These are phyloP conservation scores for Oxygymnocypris stewartii DNA, from an alignment of 2,113 vertebrate genomes.

Conservation along the genomic window DNA sequence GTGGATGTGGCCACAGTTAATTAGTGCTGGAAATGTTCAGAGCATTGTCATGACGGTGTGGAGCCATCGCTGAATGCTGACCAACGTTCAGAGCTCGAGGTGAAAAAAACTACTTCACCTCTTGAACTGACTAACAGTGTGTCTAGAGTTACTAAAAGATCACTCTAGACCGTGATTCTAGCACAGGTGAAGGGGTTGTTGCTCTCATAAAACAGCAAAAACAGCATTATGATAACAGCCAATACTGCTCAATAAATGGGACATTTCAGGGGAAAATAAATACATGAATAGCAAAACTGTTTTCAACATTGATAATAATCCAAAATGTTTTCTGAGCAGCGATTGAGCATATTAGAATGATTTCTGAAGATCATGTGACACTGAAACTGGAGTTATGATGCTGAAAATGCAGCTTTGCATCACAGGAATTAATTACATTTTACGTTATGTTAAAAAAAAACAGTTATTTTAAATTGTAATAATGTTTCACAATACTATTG, in stretches of 20 bases:
- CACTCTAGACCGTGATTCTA: background rate
- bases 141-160: background rate
- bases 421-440: too few relatives aligned
- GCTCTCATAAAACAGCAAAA: background rate
- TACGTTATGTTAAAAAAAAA: too few relatives aligned
- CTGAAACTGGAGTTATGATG: too few relatives aligned
- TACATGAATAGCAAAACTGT: too few relatives aligned
- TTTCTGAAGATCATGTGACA: too few relatives aligned
- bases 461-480: too few relatives aligned
- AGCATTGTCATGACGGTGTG: background rate
- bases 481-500: too few relatives aligned
- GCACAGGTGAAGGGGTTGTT: background rate
- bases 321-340: background rate
- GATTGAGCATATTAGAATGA: too few relatives aligned
- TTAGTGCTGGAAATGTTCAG: conserved; percentile 2
- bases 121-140: conserved; percentile 9
- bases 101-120: background rate
- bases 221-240: background rate
- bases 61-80: background rate
- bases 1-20: conserved; percentile 30
- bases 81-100: background rate
- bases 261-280: background rate
- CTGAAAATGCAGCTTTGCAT: too few relatives aligned
- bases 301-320: too few relatives aligned
- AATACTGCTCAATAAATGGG: background rate